Evolutionary conservation across 2,113 vertebrate genomes (phyloP), one percentile per base, ranked within the genome.

Genomic region (Pontoporia blainvillei): DNA sequence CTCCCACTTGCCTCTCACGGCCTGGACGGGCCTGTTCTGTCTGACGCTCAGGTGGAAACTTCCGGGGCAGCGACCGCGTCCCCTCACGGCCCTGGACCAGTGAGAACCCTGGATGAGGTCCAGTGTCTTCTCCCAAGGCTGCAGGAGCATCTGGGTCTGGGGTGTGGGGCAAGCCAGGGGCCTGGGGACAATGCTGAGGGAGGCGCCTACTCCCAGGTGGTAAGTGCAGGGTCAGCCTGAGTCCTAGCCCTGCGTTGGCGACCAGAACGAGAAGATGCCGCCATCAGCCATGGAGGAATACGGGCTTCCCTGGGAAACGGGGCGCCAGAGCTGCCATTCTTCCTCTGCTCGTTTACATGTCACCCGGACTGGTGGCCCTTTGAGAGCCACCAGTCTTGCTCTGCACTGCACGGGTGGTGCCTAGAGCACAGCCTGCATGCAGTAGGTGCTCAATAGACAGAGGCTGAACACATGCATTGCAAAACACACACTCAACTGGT

Each of bases 231-330:
- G 21, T 5, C 2, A 5, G 54, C n/a, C 31, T 7, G 3, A 54
- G 69, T 18, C 17, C 66, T 0, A 0, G 46, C 3, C 25, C 61
- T 2, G 7, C 5, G 0, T 8, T 34, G 41, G 39, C 11, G 39
- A 67, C 44, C 17, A 10, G 82, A 79, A 57, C 15, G n/a, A 59
- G 85, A n/a, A 71, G 34, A 57, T 31, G 34, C 7, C 3, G 18
- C 36, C 57, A 9, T 17, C n/a, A 29, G 41, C 39, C 23, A 1
- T 25, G 2, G 59, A 81, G 27, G 20, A 78, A 15, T 17, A 31
- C 18, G 6, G 20, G 3, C 44, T 83, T 88, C 39, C 39, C 20
- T 0, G 34, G 34, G 49, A 52, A 46, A 23, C 1, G 7, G 23
- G 52, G 0, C 6, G 0, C 39, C 57, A 14, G 29, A 64, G 57